A percentile compares a stretch with the other conserved stretches of the same genome.
Conservation (phyloP, 2,113 vertebrate genomes). For the Psilopsiagon aymara region DNA sequence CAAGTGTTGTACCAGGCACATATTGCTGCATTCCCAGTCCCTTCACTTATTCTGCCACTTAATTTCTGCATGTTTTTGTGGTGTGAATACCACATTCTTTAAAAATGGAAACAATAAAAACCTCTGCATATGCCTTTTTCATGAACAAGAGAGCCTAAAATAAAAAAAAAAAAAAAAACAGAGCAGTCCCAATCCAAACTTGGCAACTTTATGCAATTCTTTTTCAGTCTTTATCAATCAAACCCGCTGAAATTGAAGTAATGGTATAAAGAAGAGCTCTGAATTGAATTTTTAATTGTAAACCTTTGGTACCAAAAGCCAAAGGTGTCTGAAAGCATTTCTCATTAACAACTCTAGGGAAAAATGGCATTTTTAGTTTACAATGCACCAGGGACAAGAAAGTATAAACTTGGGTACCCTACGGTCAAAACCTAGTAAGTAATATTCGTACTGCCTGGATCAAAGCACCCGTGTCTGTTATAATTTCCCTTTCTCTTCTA, state of each 20-base stretch:
- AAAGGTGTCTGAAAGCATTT: neutral
- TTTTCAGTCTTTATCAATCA: neutral
- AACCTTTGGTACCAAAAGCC: neutral
- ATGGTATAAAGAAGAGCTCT: neutral
- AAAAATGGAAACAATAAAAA: neutral
- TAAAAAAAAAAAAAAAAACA: neutral
- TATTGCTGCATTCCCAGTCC: neutral
- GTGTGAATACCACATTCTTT: neutral
- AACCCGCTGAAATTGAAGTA: neutral
- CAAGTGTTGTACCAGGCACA: neutral
- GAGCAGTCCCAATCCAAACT: neutral
- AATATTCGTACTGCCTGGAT: neutral
- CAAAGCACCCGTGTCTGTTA: neutral
- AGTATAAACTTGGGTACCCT: neutral
- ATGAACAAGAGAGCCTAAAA: neutral
- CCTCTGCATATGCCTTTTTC: neutral
- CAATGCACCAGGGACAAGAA: accelerated
- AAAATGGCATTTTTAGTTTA: neutral
- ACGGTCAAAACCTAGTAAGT: neutral
- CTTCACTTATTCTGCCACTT: neutral
- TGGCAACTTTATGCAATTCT: neutral
- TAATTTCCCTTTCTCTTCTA: neutral
- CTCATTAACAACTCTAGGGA: neutral
- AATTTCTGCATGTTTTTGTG: neutral
- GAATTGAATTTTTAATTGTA: neutral